A percentile compares a stretch with the other conserved stretches of the same genome.
These are phyloP conservation scores for Phengaris arion DNA, from an alignment of 2,888 invertebrate genomes.

Conservation along the genomic window DNA sequence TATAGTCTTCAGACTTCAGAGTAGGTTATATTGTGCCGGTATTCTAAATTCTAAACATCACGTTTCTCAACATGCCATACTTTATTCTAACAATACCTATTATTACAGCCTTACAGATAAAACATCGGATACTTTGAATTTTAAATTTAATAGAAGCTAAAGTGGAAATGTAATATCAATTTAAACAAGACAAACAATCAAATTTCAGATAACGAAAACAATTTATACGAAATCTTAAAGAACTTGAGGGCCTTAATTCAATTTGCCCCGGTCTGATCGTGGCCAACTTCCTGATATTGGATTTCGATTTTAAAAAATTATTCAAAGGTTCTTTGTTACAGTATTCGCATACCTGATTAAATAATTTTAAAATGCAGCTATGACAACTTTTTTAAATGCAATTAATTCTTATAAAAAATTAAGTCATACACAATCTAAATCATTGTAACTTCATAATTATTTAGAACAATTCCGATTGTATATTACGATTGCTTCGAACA, in stretches of 20 bases:
- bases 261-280: slow-evolving; percentile 21
- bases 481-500: background rate
- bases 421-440: too few relatives aligned
- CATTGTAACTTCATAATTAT: too few relatives aligned
- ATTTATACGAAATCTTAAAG: slow-evolving; percentile 26
- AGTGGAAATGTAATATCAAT: slow-evolving; percentile 15
- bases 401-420: too few relatives aligned
- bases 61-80: too few relatives aligned
- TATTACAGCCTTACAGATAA: background rate
- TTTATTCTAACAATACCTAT: background rate
- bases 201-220: slow-evolving; percentile 15
- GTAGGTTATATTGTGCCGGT: too few relatives aligned
- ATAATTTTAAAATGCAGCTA: background rate
- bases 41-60: too few relatives aligned
- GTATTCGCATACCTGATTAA: background rate
- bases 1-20: too few relatives aligned
- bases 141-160: slow-evolving; percentile 14
- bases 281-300: slow-evolving; percentile 24
- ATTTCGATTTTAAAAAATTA: slow-evolving; percentile 19
- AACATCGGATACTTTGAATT: slow-evolving; percentile 9
- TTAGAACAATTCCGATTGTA: too few relatives aligned
- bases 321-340: background rate
- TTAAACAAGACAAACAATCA: slow-evolving; percentile 25
- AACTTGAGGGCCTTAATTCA: slow-evolving; percentile 19
- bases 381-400: too few relatives aligned